These are phyloP conservation scores for Sisyra terminalis DNA, from an alignment of 2,888 invertebrate genomes.

Conservation along the genomic window DNA sequence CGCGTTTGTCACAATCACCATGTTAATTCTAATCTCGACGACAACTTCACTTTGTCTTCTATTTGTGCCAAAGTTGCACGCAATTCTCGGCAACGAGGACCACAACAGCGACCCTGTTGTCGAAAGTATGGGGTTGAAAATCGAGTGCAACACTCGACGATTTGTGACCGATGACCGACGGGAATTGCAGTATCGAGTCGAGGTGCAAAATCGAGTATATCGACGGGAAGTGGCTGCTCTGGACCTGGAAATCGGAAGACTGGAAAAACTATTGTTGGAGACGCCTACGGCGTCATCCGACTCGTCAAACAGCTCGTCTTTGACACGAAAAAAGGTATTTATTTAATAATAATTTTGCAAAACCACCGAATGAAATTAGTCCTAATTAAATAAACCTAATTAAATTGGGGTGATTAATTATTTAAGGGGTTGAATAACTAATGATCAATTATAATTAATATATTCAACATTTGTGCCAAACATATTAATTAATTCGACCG, in stretches of 20 bases:
- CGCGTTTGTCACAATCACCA: constrained; percentile 66
- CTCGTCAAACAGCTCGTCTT: constrained; percentile 36
- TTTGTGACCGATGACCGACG: constrained; percentile 69
- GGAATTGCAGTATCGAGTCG: constrained; percentile 71
- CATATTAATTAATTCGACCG: too few relatives aligned
- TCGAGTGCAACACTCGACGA: constrained; percentile 75
- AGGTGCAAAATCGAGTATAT: constrained; percentile 73
- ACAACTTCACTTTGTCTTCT: constrained; percentile 73
- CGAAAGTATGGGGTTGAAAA: constrained; percentile 73
- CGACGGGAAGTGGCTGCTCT: constrained; percentile 63
- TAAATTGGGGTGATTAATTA: too few relatives aligned
- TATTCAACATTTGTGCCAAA: too few relatives aligned
- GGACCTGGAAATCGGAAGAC: constrained; percentile 58
- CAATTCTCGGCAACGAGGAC: constrained; percentile 45
- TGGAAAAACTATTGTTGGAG: constrained; percentile 52
- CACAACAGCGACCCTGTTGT: constrained; percentile 64
- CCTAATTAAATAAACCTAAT: too few relatives aligned
- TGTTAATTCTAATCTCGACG: constrained; percentile 69
- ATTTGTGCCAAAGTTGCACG: constrained; percentile 72
- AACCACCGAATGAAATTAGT: not conserved
- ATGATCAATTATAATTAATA: too few relatives aligned
- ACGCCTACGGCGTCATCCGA: constrained; percentile 30
- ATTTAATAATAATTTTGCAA: not conserved
- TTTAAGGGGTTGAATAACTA: too few relatives aligned
- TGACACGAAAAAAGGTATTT: constrained; percentile 21